Evolutionary conservation across 2,113 vertebrate genomes (phyloP).

Genomic region (Micronisus gabar): DNA sequence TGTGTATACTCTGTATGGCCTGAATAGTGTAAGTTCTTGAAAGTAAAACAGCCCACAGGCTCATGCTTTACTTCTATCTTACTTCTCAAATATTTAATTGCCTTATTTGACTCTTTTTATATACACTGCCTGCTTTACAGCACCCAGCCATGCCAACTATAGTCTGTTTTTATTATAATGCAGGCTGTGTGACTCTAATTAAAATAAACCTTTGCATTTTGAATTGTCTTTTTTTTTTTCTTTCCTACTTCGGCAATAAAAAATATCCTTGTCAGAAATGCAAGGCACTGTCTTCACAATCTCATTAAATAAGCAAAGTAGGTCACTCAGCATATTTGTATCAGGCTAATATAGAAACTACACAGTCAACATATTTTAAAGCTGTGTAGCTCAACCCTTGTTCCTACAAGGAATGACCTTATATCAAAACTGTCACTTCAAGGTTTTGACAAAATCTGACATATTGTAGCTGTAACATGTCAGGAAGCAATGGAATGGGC

Average conservation of each 20-base stretch:
- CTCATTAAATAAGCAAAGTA: background rate
- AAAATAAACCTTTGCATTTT: background rate
- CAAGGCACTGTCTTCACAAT: background rate
- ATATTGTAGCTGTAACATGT: background rate
- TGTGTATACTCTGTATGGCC: background rate
- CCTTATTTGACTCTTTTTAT: background rate
- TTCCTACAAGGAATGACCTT: background rate
- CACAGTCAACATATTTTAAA: background rate
- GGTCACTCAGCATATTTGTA: background rate
- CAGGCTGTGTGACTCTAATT: background rate
- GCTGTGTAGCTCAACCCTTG: background rate
- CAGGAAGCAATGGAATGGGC: background rate
- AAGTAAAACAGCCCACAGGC: background rate
- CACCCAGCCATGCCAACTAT: rapidly evolving
- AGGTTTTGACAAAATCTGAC: background rate
- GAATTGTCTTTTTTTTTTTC: background rate
- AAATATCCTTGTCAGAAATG: background rate
- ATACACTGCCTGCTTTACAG: background rate
- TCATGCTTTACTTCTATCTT: background rate
- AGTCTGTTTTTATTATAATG: background rate
- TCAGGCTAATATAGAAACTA: background rate
- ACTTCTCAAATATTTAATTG: background rate
- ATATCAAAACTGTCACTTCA: background rate
- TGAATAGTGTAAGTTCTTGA: background rate
- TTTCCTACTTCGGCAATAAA: background rate